Conservation (phyloP, 2,113 vertebrate genomes). For the Puma concolor region DNA sequence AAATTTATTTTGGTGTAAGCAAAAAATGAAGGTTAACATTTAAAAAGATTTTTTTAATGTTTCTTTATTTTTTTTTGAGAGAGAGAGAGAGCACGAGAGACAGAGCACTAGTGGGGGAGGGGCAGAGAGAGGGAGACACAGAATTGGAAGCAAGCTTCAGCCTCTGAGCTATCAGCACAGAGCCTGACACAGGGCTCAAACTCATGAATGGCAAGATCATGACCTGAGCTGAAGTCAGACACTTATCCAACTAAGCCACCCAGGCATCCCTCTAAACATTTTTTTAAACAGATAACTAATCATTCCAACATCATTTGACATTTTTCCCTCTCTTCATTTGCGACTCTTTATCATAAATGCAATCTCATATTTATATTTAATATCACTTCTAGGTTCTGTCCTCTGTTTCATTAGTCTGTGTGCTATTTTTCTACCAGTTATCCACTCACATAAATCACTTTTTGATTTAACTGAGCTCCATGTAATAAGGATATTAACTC, state of each 20-base stretch:
- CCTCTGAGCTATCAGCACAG: no score
- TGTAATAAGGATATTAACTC: background rate
- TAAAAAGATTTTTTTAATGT: no score
- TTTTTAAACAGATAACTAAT: background rate
- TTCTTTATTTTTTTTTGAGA: no score
- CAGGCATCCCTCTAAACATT: background rate
- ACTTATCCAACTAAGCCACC: no score
- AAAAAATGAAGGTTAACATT: background rate
- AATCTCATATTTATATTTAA: background rate
- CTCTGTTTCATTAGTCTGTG: background rate
- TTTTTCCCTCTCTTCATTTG: background rate
- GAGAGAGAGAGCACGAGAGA: no score
- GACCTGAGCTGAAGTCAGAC: no score
- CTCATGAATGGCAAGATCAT: no score
- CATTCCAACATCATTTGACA: background rate
- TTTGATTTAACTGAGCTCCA: background rate
- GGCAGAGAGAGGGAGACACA: no score
- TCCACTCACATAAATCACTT: background rate
- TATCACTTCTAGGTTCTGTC: background rate
- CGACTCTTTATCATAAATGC: background rate
- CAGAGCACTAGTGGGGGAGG: no score
- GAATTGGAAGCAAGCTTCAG: no score
- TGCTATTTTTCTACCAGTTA: background rate
- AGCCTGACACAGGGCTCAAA: no score
- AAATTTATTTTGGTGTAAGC: background rate